Evolutionary conservation across 2,797 vertebrate genomes (phyloP).

Genomic region (Pygocentrus nattereri): DNA sequence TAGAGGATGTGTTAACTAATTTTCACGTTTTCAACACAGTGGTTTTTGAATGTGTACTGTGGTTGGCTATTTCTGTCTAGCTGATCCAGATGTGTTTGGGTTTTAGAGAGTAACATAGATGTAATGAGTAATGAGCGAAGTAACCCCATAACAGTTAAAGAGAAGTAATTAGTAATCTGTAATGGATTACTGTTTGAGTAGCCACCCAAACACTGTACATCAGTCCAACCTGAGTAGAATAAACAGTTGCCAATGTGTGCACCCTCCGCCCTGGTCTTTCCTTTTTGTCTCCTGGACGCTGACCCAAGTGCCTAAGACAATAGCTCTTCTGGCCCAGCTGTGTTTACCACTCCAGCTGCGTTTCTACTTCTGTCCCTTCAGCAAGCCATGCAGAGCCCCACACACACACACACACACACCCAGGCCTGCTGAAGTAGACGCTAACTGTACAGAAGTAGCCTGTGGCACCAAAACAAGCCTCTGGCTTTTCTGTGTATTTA

Average conservation of each 20-base stretch:
- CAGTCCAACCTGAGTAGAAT: background rate
- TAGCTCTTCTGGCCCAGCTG: constrained; percentile 52
- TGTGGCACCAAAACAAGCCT: constrained; percentile 40
- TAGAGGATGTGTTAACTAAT: too few species aligned
- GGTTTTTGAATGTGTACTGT: too few species aligned
- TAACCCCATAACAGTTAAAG: too few species aligned
- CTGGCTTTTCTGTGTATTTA: constrained; percentile 21
- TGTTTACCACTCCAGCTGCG: constrained; percentile 54
- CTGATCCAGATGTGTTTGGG: too few species aligned
- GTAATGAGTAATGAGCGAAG: too few species aligned
- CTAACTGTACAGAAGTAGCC: constrained; percentile 10
- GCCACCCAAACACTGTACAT: background rate
- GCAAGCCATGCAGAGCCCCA: constrained; percentile 21
- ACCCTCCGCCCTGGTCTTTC: constrained; percentile 26
- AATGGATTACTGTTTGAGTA: too few species aligned
- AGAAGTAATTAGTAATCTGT: too few species aligned
- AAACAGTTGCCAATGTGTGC: background rate
- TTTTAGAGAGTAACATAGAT: too few species aligned
- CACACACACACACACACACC: constrained; percentile 1
- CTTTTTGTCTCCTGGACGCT: constrained; percentile 27
- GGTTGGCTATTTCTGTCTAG: too few species aligned
- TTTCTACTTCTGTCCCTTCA: constrained; percentile 52
- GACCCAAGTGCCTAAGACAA: constrained; percentile 49
- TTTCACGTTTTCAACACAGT: too few species aligned
- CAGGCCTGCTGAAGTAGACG: background rate